Conservation (phyloP, 2,797 vertebrate genomes). For the Poecile montanus region DNA sequence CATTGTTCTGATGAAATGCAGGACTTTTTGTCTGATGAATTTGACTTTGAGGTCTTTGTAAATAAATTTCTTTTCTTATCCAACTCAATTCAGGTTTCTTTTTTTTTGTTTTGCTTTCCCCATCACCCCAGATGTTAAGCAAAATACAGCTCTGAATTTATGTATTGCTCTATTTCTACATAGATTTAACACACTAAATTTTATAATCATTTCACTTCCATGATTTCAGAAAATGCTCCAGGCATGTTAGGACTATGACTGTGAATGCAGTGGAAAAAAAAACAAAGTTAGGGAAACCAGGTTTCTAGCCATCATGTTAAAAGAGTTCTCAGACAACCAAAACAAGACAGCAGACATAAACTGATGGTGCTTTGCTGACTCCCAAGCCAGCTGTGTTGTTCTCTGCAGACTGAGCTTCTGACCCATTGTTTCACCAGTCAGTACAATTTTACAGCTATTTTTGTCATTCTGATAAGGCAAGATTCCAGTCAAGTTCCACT, state of each 20-base stretch:
- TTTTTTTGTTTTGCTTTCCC: background rate
- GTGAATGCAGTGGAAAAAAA: background rate
- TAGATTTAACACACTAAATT: background rate
- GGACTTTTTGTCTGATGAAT: background rate
- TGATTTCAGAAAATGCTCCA: background rate
- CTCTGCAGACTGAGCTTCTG: background rate
- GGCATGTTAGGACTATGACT: background rate
- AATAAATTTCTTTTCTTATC: background rate
- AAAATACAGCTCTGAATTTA: background rate
- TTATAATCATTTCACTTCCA: background rate
- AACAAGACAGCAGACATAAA: background rate
- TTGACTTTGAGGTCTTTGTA: background rate
- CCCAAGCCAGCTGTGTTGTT: background rate
- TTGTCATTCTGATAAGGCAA: background rate
- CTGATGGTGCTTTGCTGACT: background rate
- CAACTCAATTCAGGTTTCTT: background rate
- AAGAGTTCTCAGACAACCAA: background rate
- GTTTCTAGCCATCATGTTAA: background rate
- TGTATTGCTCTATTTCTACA: background rate
- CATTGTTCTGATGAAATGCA: fast-evolving
- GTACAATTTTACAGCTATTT: background rate
- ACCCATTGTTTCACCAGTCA: background rate
- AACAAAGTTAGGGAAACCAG: background rate
- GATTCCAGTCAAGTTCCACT: background rate
- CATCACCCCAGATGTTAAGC: background rate